Percentiles rank a stretch among this genome's conserved stretches.
phyloP scores from a whole-genome alignment of 2,888 invertebrate species.

The Aplocera efformata region DNA sequence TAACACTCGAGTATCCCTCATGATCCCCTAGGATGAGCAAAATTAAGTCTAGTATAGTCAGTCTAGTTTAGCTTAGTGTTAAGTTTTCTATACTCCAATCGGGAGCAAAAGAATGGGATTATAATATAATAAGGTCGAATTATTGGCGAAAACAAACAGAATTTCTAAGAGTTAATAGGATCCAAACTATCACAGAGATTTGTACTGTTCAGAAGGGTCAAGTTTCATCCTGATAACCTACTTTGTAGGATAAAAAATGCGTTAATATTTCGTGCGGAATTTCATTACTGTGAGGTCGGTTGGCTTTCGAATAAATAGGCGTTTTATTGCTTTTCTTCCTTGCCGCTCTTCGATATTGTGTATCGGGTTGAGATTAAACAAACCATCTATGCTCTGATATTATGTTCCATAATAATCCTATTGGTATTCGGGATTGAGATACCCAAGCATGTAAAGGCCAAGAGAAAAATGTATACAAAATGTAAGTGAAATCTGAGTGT shows the following conservation, averaged over 20 bases:
- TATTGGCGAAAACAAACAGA: too few relatives aligned
- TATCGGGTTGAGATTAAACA: constrained; percentile 55
- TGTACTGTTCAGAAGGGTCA: neutral
- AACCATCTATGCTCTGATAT: constrained; percentile 31
- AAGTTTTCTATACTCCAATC: too few relatives aligned
- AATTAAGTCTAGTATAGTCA: too few relatives aligned
- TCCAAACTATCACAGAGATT: constrained; percentile 3
- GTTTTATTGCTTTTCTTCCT: constrained; percentile 72
- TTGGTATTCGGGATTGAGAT: constrained; percentile 5
- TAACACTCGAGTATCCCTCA: too few relatives aligned
- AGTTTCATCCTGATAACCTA: constrained; percentile 46
- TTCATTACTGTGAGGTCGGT: constrained; percentile 71
- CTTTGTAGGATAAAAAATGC: constrained; percentile 65
- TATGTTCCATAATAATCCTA: constrained; percentile 27
- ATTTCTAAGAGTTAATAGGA: too few relatives aligned
- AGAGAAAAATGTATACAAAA: neutral
- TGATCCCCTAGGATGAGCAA: too few relatives aligned
- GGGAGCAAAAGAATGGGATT: too few relatives aligned
- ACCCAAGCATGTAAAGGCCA: neutral
- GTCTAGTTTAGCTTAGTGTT: too few relatives aligned
- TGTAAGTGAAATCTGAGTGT: neutral
- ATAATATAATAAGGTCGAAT: too few relatives aligned
- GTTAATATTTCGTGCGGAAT: constrained; percentile 74
- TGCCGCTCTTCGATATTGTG: constrained; percentile 57
- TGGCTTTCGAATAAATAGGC: constrained; percentile 75